phyloP scores from a whole-genome alignment of 2,797 vertebrate species.

The Periophthalmus magnuspinnatus region DNA sequence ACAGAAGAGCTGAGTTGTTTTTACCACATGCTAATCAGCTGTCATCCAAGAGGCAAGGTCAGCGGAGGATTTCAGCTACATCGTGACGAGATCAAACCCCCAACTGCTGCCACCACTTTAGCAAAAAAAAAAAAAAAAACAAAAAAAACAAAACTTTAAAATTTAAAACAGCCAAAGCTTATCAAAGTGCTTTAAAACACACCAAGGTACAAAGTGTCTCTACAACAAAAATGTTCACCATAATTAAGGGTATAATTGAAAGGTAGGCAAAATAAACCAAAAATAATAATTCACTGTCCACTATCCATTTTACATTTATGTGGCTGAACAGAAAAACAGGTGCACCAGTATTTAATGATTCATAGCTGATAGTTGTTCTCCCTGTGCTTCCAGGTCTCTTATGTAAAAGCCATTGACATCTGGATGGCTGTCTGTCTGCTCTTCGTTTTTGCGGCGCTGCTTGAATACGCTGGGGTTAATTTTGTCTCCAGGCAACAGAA shows the following conservation, averaged over 20 bases:
- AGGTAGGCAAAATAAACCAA: background rate
- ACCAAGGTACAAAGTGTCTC: slow-evolving; percentile 29
- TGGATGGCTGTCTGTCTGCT: slow-evolving; percentile 99
- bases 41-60: slow-evolving; percentile 42
- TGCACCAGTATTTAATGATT: background rate
- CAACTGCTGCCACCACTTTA: slow-evolving; percentile 9
- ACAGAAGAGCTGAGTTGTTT: slow-evolving; percentile 57
- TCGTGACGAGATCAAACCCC: slow-evolving; percentile 30
- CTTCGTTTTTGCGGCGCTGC: slow-evolving; percentile 95
- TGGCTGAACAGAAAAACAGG: background rate
- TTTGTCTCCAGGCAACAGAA: slow-evolving; percentile 99
- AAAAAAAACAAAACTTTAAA: no score
- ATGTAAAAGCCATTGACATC: slow-evolving; percentile 98
- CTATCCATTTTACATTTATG: background rate
- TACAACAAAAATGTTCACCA: slow-evolving; percentile 20
- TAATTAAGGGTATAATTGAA: background rate
- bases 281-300: background rate
- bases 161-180: no score
- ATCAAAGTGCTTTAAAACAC: background rate
- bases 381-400: slow-evolving; percentile 86
- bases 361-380: slow-evolving; percentile 26
- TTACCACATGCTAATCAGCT: slow-evolving; percentile 64
- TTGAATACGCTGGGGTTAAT: slow-evolving; percentile 98
- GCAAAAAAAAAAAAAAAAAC: no score
- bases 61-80: slow-evolving; percentile 35